Conservation (phyloP, 2,888 invertebrate species). For the Ectropis crepuscularia region DNA sequence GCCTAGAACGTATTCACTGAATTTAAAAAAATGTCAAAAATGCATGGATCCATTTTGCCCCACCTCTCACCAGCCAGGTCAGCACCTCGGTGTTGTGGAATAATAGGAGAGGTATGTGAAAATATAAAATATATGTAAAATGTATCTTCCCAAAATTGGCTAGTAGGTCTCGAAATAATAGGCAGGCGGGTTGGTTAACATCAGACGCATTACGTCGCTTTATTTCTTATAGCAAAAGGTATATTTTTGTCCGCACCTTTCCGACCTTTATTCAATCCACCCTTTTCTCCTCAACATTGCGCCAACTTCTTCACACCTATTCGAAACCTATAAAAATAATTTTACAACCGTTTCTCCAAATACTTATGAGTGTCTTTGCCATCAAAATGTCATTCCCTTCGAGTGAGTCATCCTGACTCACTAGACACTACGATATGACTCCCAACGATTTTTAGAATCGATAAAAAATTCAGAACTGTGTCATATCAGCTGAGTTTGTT, state of each 20-base stretch:
- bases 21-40: too few relatives aligned
- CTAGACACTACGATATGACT: slow-evolving; percentile 30
- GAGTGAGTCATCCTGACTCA: slow-evolving; percentile 43
- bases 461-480: slow-evolving; percentile 14
- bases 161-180: too few relatives aligned
- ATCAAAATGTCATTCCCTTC: slow-evolving; percentile 36
- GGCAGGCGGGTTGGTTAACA: background rate
- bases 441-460: slow-evolving; percentile 30
- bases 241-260: slow-evolving; percentile 4
- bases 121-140: too few relatives aligned
- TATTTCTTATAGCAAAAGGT: slow-evolving; percentile 1
- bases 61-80: too few relatives aligned
- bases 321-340: slow-evolving; percentile 34
- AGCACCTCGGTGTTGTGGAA: too few relatives aligned
- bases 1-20: too few relatives aligned
- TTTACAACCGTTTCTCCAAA: slow-evolving; percentile 18
- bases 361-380: slow-evolving; percentile 42
- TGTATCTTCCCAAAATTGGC: too few relatives aligned
- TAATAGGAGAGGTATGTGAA: too few relatives aligned
- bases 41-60: too few relatives aligned
- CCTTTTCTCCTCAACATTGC: slow-evolving; percentile 12
- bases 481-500: background rate
- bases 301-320: slow-evolving; percentile 22
- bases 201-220: background rate
- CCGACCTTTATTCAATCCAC: slow-evolving; percentile 11